Evolutionary conservation across 2,113 vertebrate genomes (phyloP).

Genomic region (Tyrannus savana): DNA sequence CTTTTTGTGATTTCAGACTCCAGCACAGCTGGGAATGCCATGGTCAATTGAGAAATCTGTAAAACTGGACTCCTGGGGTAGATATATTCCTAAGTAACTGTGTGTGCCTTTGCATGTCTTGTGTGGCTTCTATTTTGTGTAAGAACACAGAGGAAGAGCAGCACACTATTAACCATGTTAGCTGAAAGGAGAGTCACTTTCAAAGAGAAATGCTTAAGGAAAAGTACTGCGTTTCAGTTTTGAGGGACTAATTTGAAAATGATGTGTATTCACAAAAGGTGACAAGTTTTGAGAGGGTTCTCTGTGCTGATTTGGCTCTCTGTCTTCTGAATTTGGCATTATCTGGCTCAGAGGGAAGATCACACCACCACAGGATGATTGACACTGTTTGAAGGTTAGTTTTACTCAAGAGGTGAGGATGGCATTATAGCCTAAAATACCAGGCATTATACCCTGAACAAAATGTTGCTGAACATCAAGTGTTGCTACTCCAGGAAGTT

Average conservation of each 20-base stretch:
- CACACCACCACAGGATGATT: background rate
- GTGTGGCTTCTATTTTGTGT: background rate
- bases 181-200: background rate
- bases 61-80: background rate
- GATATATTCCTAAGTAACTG: background rate
- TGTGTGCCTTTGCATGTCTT: background rate
- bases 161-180: fast-evolving
- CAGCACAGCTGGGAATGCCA: background rate
- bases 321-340: background rate
- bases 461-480: fast-evolving
- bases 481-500: background rate
- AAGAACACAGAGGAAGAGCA: background rate
- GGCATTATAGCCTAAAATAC: background rate
- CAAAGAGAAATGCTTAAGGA: background rate
- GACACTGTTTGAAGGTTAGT: background rate
- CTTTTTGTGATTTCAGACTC: background rate
- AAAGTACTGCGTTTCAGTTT: background rate
- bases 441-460: fast-evolving
- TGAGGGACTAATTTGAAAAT: background rate
- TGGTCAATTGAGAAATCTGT: background rate
- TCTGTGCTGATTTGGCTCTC: background rate
- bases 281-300: background rate
- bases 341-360: background rate
- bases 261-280: background rate
- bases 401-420: background rate